phyloP scores from a whole-genome alignment of 53 echinoderm and acorn worm species.

The Mesocentrotus franciscanus region DNA sequence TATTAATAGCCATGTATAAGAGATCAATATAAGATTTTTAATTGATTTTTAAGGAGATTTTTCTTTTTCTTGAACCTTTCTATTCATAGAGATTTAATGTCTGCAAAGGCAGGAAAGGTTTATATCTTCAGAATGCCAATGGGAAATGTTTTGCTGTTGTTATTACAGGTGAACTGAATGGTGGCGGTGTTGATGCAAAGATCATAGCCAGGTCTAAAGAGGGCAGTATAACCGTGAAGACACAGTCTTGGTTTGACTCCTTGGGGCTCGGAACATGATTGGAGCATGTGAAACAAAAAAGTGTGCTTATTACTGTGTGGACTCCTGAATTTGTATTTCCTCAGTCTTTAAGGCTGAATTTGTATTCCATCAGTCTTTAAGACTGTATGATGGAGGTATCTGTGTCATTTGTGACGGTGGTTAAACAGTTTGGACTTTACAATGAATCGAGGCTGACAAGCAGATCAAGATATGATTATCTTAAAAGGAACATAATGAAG shows the following conservation, averaged over 20 bases:
- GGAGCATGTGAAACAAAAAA: neutral
- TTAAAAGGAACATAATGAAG: too few species aligned
- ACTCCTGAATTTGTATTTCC: neutral
- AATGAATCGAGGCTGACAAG: neutral
- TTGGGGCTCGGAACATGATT: constrained; percentile 74
- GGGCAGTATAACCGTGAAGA: constrained; percentile 77
- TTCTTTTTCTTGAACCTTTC: too few species aligned
- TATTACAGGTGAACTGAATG: constrained; percentile 74
- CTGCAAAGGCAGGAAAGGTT: too few species aligned
- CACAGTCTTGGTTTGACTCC: constrained; percentile 90
- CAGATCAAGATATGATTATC: neutral
- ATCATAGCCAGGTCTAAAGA: constrained; percentile 69
- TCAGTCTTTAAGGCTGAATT: neutral
- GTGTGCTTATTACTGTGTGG: neutral
- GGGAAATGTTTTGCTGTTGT: neutral
- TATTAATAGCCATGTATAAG: too few species aligned
- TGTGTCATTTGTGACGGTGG: neutral
- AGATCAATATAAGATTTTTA: too few species aligned
- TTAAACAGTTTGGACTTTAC: neutral
- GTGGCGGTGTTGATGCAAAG: constrained; percentile 45
- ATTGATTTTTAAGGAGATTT: too few species aligned
- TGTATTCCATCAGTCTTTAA: neutral
- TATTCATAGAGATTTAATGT: too few species aligned
- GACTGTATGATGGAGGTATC: neutral
- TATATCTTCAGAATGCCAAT: too few species aligned